These are phyloP conservation scores for Hydrotaea cyrtoneurina DNA, from an alignment of 2,888 invertebrate species.

Conservation along the genomic window DNA sequence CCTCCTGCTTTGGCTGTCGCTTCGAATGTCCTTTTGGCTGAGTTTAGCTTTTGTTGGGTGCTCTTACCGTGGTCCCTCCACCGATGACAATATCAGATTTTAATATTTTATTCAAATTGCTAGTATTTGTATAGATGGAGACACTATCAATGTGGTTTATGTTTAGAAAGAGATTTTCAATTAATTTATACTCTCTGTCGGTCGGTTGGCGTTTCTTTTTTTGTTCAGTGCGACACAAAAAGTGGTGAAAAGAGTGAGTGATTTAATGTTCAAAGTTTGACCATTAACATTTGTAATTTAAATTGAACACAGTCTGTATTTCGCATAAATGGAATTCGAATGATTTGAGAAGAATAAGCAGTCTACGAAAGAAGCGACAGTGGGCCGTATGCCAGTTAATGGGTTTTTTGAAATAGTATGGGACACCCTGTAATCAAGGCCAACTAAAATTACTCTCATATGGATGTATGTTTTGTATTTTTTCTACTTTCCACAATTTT, in stretches of 20 bases:
- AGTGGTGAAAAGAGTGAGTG: background rate
- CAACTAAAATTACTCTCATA: too few relatives aligned
- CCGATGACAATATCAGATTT: conserved; percentile 61
- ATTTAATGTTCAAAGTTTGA: conserved; percentile 56
- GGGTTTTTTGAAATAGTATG: too few relatives aligned
- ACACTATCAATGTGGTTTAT: conserved; percentile 55
- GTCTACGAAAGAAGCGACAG: too few relatives aligned
- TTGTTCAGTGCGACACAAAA: conserved; percentile 26
- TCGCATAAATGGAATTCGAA: too few relatives aligned
- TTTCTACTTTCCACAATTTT: too few relatives aligned
- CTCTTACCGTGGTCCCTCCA: background rate
- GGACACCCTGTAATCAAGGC: too few relatives aligned
- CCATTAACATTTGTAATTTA: conserved; percentile 45
- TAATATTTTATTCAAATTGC: conserved; percentile 52
- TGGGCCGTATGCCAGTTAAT: too few relatives aligned
- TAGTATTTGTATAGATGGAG: conserved; percentile 48
- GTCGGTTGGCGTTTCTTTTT: background rate
- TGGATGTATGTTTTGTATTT: too few relatives aligned
- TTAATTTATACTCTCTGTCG: conserved; percentile 3
- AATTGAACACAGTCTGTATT: background rate
- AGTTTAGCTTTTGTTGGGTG: background rate
- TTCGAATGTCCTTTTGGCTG: background rate
- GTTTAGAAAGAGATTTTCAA: conserved; percentile 47
- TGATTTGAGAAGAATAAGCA: too few relatives aligned
- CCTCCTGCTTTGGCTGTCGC: background rate